These are phyloP conservation scores for Odocoileus hemionus DNA, from an alignment of 2,113 vertebrate species.

Conservation along the genomic window DNA sequence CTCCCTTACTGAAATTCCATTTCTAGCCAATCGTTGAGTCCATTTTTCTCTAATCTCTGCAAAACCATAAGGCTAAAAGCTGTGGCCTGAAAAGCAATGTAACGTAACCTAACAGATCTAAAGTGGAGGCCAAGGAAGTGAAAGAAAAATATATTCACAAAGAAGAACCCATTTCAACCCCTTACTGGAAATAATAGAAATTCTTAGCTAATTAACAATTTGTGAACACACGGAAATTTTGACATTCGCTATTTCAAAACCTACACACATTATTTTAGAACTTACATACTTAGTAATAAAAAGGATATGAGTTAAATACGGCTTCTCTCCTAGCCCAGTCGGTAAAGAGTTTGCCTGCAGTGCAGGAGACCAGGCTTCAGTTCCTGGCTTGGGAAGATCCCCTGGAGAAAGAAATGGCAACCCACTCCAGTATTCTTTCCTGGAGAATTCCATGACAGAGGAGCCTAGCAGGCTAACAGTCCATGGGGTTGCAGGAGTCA, in stretches of 20 bases:
- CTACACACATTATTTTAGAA: background rate
- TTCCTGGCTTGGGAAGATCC: background rate
- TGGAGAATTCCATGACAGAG: background rate
- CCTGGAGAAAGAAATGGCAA: background rate
- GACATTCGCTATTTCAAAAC: background rate
- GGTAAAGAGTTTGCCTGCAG: background rate
- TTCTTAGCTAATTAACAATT: background rate
- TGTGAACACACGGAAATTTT: background rate
- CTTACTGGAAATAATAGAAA: background rate
- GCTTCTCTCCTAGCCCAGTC: background rate
- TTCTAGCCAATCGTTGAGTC: background rate
- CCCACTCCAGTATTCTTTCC: background rate
- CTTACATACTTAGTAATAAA: background rate
- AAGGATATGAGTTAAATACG: background rate
- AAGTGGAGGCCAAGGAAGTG: background rate
- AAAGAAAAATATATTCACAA: background rate
- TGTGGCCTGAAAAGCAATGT: background rate
- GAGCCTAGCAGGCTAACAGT: background rate
- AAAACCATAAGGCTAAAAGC: background rate
- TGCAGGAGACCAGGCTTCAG: background rate
- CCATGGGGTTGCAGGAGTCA: background rate
- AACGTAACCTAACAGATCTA: background rate
- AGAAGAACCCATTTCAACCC: background rate
- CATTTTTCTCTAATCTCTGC: constrained; percentile 1
- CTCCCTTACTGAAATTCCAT: background rate